Evolutionary conservation across 2,113 vertebrate genomes (phyloP), one percentile per base, ranked within the genome.

Genomic region (Lynx canadensis): DNA sequence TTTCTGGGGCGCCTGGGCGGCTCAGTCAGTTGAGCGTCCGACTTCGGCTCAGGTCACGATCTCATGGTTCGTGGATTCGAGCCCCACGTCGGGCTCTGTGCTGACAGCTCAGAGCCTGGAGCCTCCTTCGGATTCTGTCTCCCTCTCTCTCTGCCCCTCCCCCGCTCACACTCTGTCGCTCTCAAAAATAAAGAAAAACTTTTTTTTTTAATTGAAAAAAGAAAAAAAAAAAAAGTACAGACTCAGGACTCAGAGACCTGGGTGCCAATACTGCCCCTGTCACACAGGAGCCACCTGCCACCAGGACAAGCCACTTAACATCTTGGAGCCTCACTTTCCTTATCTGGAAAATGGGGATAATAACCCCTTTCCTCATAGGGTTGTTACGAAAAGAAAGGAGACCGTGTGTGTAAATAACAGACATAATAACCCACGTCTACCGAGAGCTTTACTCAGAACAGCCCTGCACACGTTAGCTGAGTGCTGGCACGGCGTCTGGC

Each of bases 301-400:
- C 69, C 33, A 69, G 74, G 48, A 74, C 60, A 73, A 38, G 13
- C 31, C 57, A 89, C n/a, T 27, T 91, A 81, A 81, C 79, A 14
- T 86, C 79, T 84, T 8, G 65, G 12, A 55, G n/a, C 89, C 80
- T 83, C 91, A 41, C 85, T 90, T 71, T 97, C 95, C 97, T 97
- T 95, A 98, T 97, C 97, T 98, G 80, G 25, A 48, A 81, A 91
- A 66, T 89, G 84, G 95, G 92, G 29, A 79, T 96, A 94, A 97
- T 74, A 95, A 94, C 97, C 52, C 84, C 95, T 76, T 25, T 57
- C 91, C 78, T 95, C 95, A 74, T 0, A 13, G 50, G 85, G 57
- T 33, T 95, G 93, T 91, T 78, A 91, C 10, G 69, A 96, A 86
- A 83, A 95, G 95, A 92, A 94, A 41, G 13, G 63, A 97, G 96